Conservation (phyloP, 2,113 vertebrate species). For the Erinaceus europaeus region DNA sequence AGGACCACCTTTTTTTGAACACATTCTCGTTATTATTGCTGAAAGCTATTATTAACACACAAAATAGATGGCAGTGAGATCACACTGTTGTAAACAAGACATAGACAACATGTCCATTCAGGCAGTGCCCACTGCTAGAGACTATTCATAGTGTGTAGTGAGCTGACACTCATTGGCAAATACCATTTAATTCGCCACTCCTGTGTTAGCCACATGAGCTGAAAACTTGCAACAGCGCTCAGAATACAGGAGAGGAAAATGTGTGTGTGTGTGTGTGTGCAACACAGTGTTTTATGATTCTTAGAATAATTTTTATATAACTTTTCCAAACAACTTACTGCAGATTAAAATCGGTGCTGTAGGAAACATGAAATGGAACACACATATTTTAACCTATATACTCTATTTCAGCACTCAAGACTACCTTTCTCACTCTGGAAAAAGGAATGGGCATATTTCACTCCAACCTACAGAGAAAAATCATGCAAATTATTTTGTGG, state of each 20-base stretch:
- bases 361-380: neutral
- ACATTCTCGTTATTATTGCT: neutral
- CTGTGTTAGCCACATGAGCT: neutral
- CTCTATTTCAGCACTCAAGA: slow-evolving; percentile 1
- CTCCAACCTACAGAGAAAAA: neutral
- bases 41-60: neutral
- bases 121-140: neutral
- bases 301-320: neutral
- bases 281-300: neutral
- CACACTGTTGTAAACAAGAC: neutral
- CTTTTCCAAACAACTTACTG: neutral
- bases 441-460: neutral
- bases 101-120: neutral
- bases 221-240: neutral
- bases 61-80: neutral
- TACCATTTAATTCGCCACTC: neutral
- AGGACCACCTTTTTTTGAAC: neutral
- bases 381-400: neutral
- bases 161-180: neutral
- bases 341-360: neutral
- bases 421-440: neutral
- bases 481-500: neutral
- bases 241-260: neutral
- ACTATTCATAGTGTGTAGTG: neutral
- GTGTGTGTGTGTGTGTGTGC: rapidly evolving